A percentile compares a stretch with the other conserved stretches of the same genome.
phyloP scores from a whole-genome alignment of 2,113 vertebrate genomes.

The Cyanoderma ruficeps region DNA sequence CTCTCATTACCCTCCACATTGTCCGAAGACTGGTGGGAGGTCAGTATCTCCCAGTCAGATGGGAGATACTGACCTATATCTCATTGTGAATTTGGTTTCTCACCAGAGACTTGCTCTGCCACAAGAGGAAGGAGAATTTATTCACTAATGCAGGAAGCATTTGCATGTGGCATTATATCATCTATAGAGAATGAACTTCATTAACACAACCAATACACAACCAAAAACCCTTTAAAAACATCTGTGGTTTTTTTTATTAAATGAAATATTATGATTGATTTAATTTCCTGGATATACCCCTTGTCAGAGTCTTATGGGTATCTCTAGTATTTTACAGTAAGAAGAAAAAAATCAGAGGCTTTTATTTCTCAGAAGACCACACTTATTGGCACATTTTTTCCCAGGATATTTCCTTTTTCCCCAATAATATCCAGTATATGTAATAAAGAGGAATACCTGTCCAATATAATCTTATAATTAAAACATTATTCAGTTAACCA shows the following conservation, averaged over 20 bases:
- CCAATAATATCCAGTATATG: slow-evolving; percentile 45
- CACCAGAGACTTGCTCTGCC: background rate
- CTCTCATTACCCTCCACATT: background rate
- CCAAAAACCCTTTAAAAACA: slow-evolving; percentile 10
- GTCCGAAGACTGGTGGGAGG: background rate
- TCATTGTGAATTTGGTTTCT: background rate
- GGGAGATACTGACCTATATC: slow-evolving; percentile 6
- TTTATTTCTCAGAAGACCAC: slow-evolving; percentile 19
- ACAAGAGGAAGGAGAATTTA: slow-evolving; percentile 4
- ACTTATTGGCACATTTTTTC: slow-evolving; percentile 11
- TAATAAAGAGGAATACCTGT: slow-evolving; percentile 18
- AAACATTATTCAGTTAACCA: slow-evolving; percentile 34
- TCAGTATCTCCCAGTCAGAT: background rate
- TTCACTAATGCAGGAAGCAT: slow-evolving; percentile 43
- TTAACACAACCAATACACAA: background rate
- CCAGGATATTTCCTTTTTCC: background rate
- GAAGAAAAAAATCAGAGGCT: slow-evolving; percentile 14
- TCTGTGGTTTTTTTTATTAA: background rate
- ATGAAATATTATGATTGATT: slow-evolving; percentile 52
- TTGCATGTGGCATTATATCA: slow-evolving; percentile 4
- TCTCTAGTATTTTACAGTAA: slow-evolving; percentile 5
- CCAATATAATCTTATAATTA: background rate
- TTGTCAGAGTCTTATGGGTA: background rate
- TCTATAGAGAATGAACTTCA: slow-evolving; percentile 12
- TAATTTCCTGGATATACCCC: background rate